Evolutionary conservation across 2,888 invertebrate species (phyloP), one percentile per base, ranked within the genome.

Genomic region (Meteorus colon): DNA sequence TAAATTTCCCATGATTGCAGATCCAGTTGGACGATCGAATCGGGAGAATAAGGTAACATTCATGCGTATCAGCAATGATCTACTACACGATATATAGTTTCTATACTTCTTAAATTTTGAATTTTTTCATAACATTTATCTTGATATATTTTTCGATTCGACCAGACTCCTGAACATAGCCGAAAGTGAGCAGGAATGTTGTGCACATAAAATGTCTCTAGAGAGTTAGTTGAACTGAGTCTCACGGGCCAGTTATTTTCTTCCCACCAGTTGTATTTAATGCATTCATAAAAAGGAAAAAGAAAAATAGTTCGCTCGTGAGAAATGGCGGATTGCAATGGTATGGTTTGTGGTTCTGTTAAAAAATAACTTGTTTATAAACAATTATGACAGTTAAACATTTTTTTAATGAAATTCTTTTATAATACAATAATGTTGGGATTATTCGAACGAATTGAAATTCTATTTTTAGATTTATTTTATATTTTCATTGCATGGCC

Each of bases 291-390:
- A 67, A 37, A 59, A 16, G 34, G 8, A 37, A 51, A 48, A 48
- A 1, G 24, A 45, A 48, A 48, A 48, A 48, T 48, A n/a, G 16
- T n/a, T 48, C n/a, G 19, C 55, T 19, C 19, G 19, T 55, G 19
- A 85, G 83, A 83, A 79, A 88, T 88, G 88, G 88, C 88, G 85
- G 87, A 88, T 76, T 84, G 86, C 82, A 86, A 87, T 84, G 88
- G 88, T 88, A 84, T 86, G 87, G 87, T 86, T 83, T 81, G 81
- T 85, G 79, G 78, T 83, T 79, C 79, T 80, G 77, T 80, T 79
- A 70, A 67, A 75, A 72, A 76, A 75, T 81, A 83, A 77, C 72
- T 66, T 77, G 79, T 83, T 76, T 75, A 74, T 82, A 80, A 72
- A 72, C 60, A 27, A 41, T 41, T 34, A 24, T 71, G 48, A 34